A percentile compares a stretch with the other conserved stretches of the same genome.
These are phyloP conservation scores for Cheilosia scutellata DNA, from an alignment of 2,888 invertebrate genomes.

Conservation along the genomic window DNA sequence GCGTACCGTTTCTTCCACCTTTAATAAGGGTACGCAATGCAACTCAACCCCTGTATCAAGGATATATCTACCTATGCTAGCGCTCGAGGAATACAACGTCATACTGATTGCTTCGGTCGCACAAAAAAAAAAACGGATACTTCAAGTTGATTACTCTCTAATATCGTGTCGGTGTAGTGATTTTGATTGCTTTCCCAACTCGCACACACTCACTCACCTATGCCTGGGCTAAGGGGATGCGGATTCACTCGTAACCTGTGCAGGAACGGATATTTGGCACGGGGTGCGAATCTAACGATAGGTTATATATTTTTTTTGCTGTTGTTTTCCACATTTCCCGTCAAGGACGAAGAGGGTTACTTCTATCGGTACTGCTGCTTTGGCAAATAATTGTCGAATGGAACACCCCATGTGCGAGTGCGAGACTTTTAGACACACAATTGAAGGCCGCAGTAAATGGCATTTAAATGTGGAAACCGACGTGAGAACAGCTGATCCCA, in stretches of 20 bases:
- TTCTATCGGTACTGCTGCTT: slow-evolving; percentile 16
- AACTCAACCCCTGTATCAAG: slow-evolving; percentile 40
- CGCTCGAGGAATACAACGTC: slow-evolving; percentile 15
- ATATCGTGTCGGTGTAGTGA: slow-evolving; percentile 76
- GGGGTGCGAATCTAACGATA: slow-evolving; percentile 70
- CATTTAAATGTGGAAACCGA: slow-evolving; percentile 75
- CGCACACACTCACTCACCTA: slow-evolving; percentile 71
- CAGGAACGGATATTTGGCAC: slow-evolving; percentile 58
- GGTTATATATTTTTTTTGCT: slow-evolving; percentile 16
- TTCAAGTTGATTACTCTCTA: slow-evolving; percentile 76
- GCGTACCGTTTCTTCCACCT: slow-evolving; percentile 55
- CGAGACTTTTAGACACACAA: slow-evolving; percentile 74
- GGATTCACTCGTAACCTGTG: slow-evolving; percentile 64
- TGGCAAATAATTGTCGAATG: slow-evolving; percentile 7
- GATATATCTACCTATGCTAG: slow-evolving; percentile 24
- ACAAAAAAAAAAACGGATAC: slow-evolving; percentile 57
- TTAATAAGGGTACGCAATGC: slow-evolving; percentile 54
- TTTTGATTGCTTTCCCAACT: slow-evolving; percentile 75
- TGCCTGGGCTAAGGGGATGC: slow-evolving; percentile 13
- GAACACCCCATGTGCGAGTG: slow-evolving; percentile 56
- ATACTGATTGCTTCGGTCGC: slow-evolving; percentile 65
- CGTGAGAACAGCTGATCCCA: slow-evolving; percentile 76
- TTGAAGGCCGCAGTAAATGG: slow-evolving; percentile 76
- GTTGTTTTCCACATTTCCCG: background rate
- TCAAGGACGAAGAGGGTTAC: slow-evolving; percentile 47